phyloP scores from a whole-genome alignment of 2,797 vertebrate genomes.

The Xenopus petersii region DNA sequence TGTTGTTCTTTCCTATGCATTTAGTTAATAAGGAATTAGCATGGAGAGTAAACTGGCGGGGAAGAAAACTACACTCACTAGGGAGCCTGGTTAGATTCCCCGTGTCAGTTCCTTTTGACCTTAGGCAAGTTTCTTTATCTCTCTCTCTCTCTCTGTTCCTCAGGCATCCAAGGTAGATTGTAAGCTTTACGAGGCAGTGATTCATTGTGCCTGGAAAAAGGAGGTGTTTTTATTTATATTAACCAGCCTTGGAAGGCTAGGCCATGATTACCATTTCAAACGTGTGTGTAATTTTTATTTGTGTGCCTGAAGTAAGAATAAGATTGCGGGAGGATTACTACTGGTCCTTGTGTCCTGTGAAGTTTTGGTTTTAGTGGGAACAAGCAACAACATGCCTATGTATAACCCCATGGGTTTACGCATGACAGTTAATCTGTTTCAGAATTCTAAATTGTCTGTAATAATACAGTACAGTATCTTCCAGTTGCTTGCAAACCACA shows the following conservation, averaged over 20 bases:
- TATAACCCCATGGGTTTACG: too few species aligned
- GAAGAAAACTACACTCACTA: background rate
- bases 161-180: background rate
- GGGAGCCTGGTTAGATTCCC: slow-evolving; percentile 2
- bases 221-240: background rate
- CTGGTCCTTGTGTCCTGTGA: too few species aligned
- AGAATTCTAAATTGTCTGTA: too few species aligned
- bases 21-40: background rate
- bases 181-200: background rate
- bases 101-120: background rate
- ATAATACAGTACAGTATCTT: too few species aligned
- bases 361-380: too few species aligned
- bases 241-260: background rate
- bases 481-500: too few species aligned
- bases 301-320: too few species aligned
- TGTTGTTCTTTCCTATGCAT: background rate
- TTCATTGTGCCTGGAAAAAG: background rate
- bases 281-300: too few species aligned
- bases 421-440: too few species aligned
- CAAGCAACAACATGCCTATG: too few species aligned
- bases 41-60: background rate
- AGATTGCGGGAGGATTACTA: too few species aligned
- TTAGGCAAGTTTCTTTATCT: slow-evolving; percentile 6
- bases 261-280: background rate
- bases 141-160: background rate